Percentiles rank a stretch among this genome's conserved stretches.
phyloP scores from a whole-genome alignment of 2,113 vertebrate genomes.

The Gobiocypris rarus region DNA sequence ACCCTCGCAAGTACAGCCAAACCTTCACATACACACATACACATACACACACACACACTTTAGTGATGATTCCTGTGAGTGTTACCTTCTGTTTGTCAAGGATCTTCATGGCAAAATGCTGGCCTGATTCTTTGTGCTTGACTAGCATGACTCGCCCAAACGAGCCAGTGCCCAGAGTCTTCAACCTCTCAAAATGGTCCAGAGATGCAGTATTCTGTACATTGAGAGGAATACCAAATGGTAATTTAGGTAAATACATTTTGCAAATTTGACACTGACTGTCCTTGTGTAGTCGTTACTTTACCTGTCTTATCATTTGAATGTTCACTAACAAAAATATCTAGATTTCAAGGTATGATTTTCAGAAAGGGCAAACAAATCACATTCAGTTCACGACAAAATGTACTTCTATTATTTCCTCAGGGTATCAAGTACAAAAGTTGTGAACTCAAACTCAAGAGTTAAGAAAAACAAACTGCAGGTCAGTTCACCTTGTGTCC shows the following conservation, averaged over 20 bases:
- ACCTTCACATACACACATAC: background rate
- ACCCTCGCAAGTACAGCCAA: too few relatives aligned
- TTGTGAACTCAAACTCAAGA: background rate
- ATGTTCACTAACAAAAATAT: background rate
- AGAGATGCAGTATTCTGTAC: slow-evolving; percentile 87
- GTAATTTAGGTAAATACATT: background rate
- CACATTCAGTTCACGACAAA: background rate
- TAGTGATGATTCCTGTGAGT: background rate
- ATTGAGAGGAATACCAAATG: background rate
- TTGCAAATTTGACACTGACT: background rate
- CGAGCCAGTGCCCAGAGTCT: slow-evolving; percentile 92
- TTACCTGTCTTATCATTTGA: background rate
- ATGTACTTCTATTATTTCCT: background rate
- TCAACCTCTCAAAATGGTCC: slow-evolving; percentile 91
- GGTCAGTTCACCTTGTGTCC: slow-evolving; percentile 45
- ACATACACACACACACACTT: background rate
- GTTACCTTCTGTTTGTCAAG: slow-evolving; percentile 94
- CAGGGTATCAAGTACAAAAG: background rate
- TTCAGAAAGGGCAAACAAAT: background rate
- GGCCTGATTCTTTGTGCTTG: slow-evolving; percentile 86
- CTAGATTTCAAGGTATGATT: background rate
- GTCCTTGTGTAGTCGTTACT: background rate
- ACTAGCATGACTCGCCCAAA: slow-evolving; percentile 95
- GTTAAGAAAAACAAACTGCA: background rate
- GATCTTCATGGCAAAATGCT: slow-evolving; percentile 95